A percentile compares a stretch with the other conserved stretches of the same genome.
These are phyloP conservation scores for Verasper variegatus DNA, from an alignment of 2,113 vertebrate genomes.

Conservation along the genomic window DNA sequence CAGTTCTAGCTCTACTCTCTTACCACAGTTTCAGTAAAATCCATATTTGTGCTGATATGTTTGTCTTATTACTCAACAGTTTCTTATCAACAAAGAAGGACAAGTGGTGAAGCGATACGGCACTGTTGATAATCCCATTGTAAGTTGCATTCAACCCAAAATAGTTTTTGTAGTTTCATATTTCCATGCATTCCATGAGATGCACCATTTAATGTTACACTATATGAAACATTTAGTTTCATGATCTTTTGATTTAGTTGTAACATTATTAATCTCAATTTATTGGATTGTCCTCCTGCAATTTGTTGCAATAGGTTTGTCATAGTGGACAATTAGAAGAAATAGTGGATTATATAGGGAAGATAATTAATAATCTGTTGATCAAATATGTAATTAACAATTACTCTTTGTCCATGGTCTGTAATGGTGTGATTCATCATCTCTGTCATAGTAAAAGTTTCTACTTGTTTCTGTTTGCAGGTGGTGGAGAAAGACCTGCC, in stretches of 20 bases:
- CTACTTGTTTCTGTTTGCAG: constrained; percentile 70
- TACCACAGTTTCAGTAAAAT: not conserved
- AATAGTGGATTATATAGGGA: not conserved
- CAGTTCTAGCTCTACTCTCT: not conserved
- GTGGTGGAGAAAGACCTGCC: constrained; percentile 92
- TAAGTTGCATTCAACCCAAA: constrained; percentile 73
- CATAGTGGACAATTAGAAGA: not conserved
- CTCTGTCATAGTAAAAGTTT: not conserved
- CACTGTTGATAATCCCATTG: constrained; percentile 91
- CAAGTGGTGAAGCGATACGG: constrained; percentile 92
- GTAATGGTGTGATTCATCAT: not conserved
- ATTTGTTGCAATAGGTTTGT: not conserved
- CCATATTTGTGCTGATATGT: not conserved
- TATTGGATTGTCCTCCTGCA: not conserved
- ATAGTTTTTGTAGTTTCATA: not conserved
- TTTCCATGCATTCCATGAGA: not conserved
- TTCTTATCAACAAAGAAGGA: constrained; percentile 92
- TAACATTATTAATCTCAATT: not conserved
- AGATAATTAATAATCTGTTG: not conserved
- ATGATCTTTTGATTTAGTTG: not conserved
- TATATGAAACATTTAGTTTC: not conserved
- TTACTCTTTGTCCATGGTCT: not conserved
- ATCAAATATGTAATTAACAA: not conserved
- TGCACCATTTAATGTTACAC: not conserved
- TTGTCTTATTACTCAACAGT: constrained; percentile 77